Evolutionary conservation across 1,140 invertebrate genomes (phyloP), one percentile per base, ranked within the genome.

Genomic region (Cydia fagiglandana): DNA sequence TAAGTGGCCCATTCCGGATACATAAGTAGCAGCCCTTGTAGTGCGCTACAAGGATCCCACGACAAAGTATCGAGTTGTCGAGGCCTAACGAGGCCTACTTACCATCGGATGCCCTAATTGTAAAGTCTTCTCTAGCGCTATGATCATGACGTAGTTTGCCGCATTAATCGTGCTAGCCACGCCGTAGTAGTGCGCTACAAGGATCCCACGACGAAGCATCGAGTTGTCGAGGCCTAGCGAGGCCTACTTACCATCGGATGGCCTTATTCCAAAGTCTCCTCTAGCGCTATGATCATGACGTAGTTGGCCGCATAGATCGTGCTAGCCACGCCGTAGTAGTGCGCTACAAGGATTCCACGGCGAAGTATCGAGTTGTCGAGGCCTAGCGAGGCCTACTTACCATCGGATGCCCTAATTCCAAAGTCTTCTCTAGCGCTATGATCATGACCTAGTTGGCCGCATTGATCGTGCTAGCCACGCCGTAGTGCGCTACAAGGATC

Each of bases 241-340:
- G 34, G 34, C 7, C 0, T 38, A 75, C 75, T 84, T 84, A 97
- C 97, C 91, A 97, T 95, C 24, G 97, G 95, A 94, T 99, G 97
- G 76, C 96, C 95, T 24, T 99, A 92, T 74, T 95, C 94, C 50
- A 98, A 88, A 13, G 96, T 95, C 93, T 96, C 97, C 91, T 99
- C 96, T 10, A 99, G 93, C 3, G 97, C 97, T 75, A 99, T 94
- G 87, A 99, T 98, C 83, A 98, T 95, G 0, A 97, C 96, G 93
- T 99, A 99, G 94, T 99, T 99, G 17, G 98, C 98, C 56, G 98
- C 96, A 94, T 99, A 99, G 76, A 99, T 98, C 13, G 98, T 99
- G 86, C 96, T 97, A 24, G 98, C 96, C 64, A 98, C 95, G 24
- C 98, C 98, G 94, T n/a, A n/a, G n/a, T n/a, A 97, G n/a, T n/a